A percentile compares a stretch with the other conserved stretches of the same genome.
These are phyloP conservation scores for Choreutis nemorana DNA, from an alignment of 2,888 invertebrate species.

Conservation along the genomic window DNA sequence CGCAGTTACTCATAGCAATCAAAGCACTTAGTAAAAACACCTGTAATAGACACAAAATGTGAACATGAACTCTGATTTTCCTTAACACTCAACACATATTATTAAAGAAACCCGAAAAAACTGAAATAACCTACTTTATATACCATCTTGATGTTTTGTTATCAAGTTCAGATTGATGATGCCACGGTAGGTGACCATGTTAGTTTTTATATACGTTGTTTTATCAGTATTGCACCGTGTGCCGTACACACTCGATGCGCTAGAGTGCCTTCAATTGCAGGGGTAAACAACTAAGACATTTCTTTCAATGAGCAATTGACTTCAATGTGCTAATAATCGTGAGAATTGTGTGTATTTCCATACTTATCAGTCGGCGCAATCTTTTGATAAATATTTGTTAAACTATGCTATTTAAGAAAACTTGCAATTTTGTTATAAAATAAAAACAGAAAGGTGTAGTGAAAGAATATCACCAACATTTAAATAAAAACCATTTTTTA, in stretches of 20 bases:
- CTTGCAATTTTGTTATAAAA: no score
- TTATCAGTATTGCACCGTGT: conserved; percentile 10
- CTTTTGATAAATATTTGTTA: no score
- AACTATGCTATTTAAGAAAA: no score
- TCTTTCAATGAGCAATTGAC: no score
- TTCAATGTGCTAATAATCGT: no score
- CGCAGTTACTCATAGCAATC: conserved; percentile 8
- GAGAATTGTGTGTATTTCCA: no score
- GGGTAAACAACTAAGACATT: conserved; percentile 2
- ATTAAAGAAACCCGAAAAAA: no score
- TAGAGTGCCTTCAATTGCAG: conserved; percentile 10
- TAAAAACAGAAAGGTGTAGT: no score
- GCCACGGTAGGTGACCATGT: conserved; percentile 11
- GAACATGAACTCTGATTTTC: no score
- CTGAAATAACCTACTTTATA: conserved; percentile 10
- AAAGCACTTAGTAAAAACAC: conserved; percentile 8
- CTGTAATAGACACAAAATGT: conserved; percentile 9
- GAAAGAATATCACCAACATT: no score
- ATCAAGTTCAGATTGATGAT: conserved; percentile 8
- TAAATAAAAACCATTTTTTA: no score
- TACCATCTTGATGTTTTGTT: conserved; percentile 10
- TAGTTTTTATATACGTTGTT: conserved; percentile 12
- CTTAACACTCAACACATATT: conserved; percentile 1
- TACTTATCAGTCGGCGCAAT: no score
- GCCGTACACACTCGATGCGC: conserved; percentile 9